phyloP scores from a whole-genome alignment of 2,113 vertebrate species.

The Polypterus senegalus region DNA sequence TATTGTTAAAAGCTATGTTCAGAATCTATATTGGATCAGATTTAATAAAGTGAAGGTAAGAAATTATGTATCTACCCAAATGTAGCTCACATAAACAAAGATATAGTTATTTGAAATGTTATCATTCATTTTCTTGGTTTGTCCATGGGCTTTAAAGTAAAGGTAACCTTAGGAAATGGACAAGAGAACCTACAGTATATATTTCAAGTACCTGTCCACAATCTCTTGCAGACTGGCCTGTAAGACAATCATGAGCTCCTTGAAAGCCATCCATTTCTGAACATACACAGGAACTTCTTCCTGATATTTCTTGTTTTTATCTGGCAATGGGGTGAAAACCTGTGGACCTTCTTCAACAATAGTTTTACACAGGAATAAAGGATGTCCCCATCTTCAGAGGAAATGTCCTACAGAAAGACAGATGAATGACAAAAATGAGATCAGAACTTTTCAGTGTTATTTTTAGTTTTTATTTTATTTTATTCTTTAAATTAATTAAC shows the following conservation, averaged over 20 bases:
- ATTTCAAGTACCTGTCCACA: constrained; percentile 63
- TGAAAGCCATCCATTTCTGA: constrained; percentile 79
- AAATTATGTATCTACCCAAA: no score
- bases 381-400: constrained; percentile 78
- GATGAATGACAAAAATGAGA: not conserved
- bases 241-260: constrained; percentile 74
- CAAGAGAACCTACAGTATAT: not conserved
- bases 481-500: no score
- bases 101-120: no score
- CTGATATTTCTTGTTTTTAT: constrained; percentile 80
- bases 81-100: no score
- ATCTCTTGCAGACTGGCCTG: constrained; percentile 85
- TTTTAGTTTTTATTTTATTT: no score
- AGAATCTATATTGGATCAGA: not conserved
- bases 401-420: constrained; percentile 66
- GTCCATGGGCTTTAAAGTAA: not conserved
- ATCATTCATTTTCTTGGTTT: no score
- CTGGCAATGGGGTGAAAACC: constrained; percentile 73
- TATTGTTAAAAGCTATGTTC: not conserved
- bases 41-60: not conserved
- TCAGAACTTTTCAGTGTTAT: not conserved
- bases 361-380: constrained; percentile 72
- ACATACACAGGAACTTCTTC: constrained; percentile 81
- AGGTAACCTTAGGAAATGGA: not conserved
- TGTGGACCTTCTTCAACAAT: constrained; percentile 79